Base-by-base conservation (phyloP, 2,888 invertebrate species). In the Pseudococcus longispinus region DNA sequence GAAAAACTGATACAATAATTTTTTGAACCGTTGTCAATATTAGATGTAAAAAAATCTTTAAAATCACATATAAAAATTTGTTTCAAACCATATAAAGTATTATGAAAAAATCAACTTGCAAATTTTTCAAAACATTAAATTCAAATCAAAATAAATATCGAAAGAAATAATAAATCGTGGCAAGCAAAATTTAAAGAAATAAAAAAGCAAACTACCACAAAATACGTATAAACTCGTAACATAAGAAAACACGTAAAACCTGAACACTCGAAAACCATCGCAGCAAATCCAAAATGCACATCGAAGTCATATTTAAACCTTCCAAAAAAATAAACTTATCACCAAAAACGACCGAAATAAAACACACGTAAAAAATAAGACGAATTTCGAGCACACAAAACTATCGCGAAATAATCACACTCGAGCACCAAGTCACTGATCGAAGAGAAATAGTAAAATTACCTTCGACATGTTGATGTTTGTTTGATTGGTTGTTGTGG, bases 401-500 rank as follows among this genome's bases (percentile, higher is more conserved):
- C 32, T 18, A 80, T 80, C 77, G 32, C 42, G 42, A 80, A 80
- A 37, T 80, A 80, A 42, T 80, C 77, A 42, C 77, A 80, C 77
- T 42, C 42, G 42, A 80, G 42, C 77, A 80, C 77, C 32, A 80
- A 20, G 42, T 42, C 77, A 80, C 77, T 80, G 77, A 80, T 80
- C 32, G 32, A 80, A 80, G 42, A 42, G n/a, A 80, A 70, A 29
- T 60, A 18, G 3, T 13, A 80, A 80, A 80, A 80, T 80, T 80
- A 80, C 77, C 77, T 37, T 42, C 32, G 77, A 80, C 77, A 80
- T 80, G 37, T 37, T 80, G 77, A 80, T 80, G 77, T 37, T 74
- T 80, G 77, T 20, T 80, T 80, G 77, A 29, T 80, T 80, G 42
- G 74, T 74, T 80, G 77, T 80, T 70, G 70, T 51, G 13, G 83